Percentiles rank a stretch among this genome's conserved stretches.
These are phyloP conservation scores for Choristoneura rosaceana DNA, from an alignment of 2,888 invertebrate genomes.

Conservation along the genomic window DNA sequence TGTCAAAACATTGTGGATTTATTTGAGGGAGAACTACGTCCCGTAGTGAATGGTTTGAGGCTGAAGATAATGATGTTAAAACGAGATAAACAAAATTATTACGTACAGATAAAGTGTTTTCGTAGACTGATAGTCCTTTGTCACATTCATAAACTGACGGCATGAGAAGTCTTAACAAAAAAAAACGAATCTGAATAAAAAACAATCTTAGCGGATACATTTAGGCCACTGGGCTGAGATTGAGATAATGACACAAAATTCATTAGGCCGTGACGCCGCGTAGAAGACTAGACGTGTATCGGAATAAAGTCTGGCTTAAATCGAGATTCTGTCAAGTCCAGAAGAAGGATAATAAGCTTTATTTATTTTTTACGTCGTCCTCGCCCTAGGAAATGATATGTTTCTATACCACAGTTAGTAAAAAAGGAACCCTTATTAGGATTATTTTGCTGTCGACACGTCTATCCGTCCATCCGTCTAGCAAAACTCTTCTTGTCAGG, in stretches of 20 bases:
- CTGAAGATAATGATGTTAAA: too few relatives aligned
- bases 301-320: neutral
- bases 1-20: too few relatives aligned
- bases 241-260: neutral
- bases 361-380: neutral
- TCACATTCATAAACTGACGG: neutral
- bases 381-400: neutral
- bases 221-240: neutral
- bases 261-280: slow-evolving; percentile 1
- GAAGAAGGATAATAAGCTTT: neutral
- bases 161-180: neutral
- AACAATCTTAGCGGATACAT: neutral
- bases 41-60: too few relatives aligned
- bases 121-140: neutral
- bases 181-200: neutral
- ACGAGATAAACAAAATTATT: too few relatives aligned
- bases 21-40: too few relatives aligned
- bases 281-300: neutral
- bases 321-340: neutral
- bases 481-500: too few relatives aligned
- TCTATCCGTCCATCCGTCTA: too few relatives aligned
- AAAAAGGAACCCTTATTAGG: too few relatives aligned
- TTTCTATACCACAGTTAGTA: neutral
- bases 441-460: too few relatives aligned
- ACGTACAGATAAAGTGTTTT: too few relatives aligned